phyloP scores from a whole-genome alignment of 2,888 invertebrate genomes.

The Panzeria rudis region DNA sequence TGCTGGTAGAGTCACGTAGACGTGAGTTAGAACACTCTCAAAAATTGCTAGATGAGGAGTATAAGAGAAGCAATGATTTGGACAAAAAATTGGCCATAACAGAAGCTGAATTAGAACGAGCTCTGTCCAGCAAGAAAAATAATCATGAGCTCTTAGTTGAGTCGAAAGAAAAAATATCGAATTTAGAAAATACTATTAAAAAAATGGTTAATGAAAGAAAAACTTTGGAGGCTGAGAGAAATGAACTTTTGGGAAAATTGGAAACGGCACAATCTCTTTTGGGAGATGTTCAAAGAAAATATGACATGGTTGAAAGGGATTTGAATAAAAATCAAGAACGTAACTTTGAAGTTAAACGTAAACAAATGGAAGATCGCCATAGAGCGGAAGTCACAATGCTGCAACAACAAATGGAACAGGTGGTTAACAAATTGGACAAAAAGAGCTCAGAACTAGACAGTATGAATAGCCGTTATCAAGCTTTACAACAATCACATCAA shows the following conservation, averaged over 20 bases:
- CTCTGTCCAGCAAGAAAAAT: slow-evolving; percentile 86
- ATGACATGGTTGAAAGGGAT: slow-evolving; percentile 82
- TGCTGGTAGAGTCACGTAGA: slow-evolving; percentile 84
- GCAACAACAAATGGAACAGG: slow-evolving; percentile 84
- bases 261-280: slow-evolving; percentile 85
- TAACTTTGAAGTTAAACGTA: slow-evolving; percentile 81
- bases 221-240: slow-evolving; percentile 82
- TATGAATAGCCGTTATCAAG: slow-evolving; percentile 85
- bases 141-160: slow-evolving; percentile 87
- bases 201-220: slow-evolving; percentile 84
- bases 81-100: slow-evolving; percentile 86
- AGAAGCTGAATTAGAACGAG: slow-evolving; percentile 86
- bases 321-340: slow-evolving; percentile 79
- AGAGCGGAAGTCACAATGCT: slow-evolving; percentile 84
- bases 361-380: slow-evolving; percentile 84
- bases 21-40: slow-evolving; percentile 84
- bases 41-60: slow-evolving; percentile 79
- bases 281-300: slow-evolving; percentile 84
- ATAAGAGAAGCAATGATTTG: slow-evolving; percentile 82
- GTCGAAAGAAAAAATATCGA: slow-evolving; percentile 81
- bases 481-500: slow-evolving; percentile 86
- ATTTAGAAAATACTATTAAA: slow-evolving; percentile 79
- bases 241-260: slow-evolving; percentile 85
- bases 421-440: slow-evolving; percentile 83
- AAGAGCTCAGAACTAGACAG: slow-evolving; percentile 85